These are phyloP conservation scores for Kuschelorhynchus macadamiae DNA, from an alignment of 2,888 invertebrate species.

Conservation along the genomic window DNA sequence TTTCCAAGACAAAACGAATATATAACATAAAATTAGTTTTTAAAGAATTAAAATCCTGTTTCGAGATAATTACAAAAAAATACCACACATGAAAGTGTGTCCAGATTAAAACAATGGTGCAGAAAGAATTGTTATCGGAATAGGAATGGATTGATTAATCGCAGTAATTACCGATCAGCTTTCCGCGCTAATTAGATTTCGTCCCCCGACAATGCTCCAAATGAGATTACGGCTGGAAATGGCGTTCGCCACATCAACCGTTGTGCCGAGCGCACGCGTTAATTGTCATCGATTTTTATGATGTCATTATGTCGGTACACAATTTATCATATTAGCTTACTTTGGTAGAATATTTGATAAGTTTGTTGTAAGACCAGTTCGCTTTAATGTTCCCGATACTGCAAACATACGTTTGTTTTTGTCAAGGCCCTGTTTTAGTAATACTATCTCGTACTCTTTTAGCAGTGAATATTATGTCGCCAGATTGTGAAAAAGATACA, in stretches of 20 bases:
- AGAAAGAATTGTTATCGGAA: conserved; percentile 64
- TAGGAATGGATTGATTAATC: conserved; percentile 72
- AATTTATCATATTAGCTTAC: conserved; percentile 66
- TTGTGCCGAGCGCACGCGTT: conserved; percentile 66
- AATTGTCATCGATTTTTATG: conserved; percentile 71
- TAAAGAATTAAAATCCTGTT: not conserved
- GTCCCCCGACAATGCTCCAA: conserved; percentile 67
- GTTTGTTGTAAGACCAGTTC: too few relatives aligned
- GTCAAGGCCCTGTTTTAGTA: too few relatives aligned
- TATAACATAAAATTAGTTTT: not conserved
- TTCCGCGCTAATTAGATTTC: conserved; percentile 69
- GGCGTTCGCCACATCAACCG: conserved; percentile 66
- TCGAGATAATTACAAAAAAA: not conserved
- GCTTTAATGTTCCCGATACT: too few relatives aligned
- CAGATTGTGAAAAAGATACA: too few relatives aligned
- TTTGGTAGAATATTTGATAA: too few relatives aligned
- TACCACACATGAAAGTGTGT: conserved; percentile 5
- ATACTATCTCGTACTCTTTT: too few relatives aligned
- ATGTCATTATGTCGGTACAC: conserved; percentile 68
- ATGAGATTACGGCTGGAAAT: conserved; percentile 70
- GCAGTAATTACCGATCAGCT: conserved; percentile 73
- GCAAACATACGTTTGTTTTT: too few relatives aligned
- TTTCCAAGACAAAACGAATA: too few relatives aligned
- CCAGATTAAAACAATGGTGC: conserved; percentile 37
- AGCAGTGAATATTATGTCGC: too few relatives aligned